A percentile compares a stretch with the other conserved stretches of the same genome.
Evolutionary conservation across 2,113 vertebrate species (phyloP).

Genomic region (Nipponia nippon): DNA sequence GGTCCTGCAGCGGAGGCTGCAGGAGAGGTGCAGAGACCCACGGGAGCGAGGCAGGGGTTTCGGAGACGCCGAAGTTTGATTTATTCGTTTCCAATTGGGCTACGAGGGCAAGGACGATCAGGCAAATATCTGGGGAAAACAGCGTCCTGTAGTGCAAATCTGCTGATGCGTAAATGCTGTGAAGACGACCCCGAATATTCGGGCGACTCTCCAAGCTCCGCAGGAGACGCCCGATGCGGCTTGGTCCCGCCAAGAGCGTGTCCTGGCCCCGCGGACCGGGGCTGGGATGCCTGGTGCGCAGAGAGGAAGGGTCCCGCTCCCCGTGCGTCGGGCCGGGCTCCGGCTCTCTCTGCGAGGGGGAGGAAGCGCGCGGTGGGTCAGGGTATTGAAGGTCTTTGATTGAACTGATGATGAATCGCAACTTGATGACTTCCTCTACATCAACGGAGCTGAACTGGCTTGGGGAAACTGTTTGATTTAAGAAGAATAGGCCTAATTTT

Average conservation of each 20-base stretch:
- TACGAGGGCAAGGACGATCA: fast-evolving
- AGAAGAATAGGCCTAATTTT: conserved; percentile 65
- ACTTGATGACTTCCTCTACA: conserved; percentile 61
- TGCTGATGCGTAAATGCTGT: fast-evolving
- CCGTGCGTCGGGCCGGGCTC: background rate
- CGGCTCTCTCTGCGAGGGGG: fast-evolving
- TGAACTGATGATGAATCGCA: conserved; percentile 51
- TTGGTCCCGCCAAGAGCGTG: background rate
- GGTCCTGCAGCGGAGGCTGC: background rate
- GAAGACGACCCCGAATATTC: background rate
- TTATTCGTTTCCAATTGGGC: background rate
- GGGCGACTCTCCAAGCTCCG: background rate
- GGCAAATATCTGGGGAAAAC: background rate
- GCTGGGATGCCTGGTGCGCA: fast-evolving
- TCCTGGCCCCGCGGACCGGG: background rate
- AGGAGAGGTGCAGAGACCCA: background rate
- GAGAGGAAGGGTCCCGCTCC: background rate
- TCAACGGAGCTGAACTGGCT: conserved; percentile 59
- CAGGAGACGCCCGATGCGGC: fast-evolving
- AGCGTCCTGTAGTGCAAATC: background rate
- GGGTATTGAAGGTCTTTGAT: background rate
- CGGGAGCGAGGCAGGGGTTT: background rate
- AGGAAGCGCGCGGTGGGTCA: background rate
- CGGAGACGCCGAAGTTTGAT: fast-evolving
- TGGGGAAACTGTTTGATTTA: conserved; percentile 66